Evolutionary conservation across 2,888 invertebrate genomes (phyloP), one percentile per base, ranked within the genome.

Genomic region (Apotomis turbidana): DNA sequence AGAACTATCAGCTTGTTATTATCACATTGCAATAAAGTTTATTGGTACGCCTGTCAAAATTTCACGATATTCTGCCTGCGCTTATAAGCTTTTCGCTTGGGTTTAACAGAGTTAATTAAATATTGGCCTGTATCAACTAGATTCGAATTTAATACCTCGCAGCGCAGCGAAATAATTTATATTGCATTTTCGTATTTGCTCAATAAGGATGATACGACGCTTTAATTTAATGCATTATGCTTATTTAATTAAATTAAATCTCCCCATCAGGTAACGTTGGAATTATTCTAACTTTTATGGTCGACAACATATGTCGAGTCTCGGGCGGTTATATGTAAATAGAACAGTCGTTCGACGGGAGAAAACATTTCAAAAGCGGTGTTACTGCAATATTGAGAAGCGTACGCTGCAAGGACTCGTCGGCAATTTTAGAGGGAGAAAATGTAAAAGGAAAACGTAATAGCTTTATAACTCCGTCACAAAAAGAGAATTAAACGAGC

Each of bases 401-500:
- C 74, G 77, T 75, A 67, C 68, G 78, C 77, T 77, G 80, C 69
- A 73, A 76, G 72, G 74, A 70, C 71, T 74, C 73, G 75, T 78
- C 75, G 74, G 77, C 76, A 78, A 81, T 81, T 81, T 79, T 76
- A 78, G 75, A 80, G 76, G 79, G 80, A 80, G 78, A 79, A 75
- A 76, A 83, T 79, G 83, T 85, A 79, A 85, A 83, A 83, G 81
- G 81, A 84, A 84, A 84, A 81, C 80, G 80, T 86, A 87, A 87
- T 83, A 85, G 83, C 83, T 87, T 88, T 85, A 85, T 84, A 85
- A 83, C 83, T 86, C 83, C 75, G 76, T 78, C 77, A 81, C 80
- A 81, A 82, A 85, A 87, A 87, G 82, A 85, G 86, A 83, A 87
- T 87, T 84, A 87, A 85, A 81, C 79, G 79, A 83, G 85, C 80